phyloP scores from a whole-genome alignment of 1,140 invertebrate species.

The Drosophila busckii region DNA sequence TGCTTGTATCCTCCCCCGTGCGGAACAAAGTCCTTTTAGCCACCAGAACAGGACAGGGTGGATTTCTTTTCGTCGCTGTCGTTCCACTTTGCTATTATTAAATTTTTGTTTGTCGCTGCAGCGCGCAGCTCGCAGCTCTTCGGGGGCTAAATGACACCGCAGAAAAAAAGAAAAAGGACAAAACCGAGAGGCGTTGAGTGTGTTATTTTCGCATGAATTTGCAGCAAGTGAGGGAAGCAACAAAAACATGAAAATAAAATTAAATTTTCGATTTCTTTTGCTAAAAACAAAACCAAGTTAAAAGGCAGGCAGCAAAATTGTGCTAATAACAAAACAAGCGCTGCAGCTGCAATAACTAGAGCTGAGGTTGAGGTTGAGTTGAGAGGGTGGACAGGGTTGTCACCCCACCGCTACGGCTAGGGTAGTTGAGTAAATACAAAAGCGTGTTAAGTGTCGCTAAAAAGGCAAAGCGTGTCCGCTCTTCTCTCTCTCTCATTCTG shows the following conservation, averaged over 20 bases:
- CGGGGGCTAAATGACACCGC: slow-evolving; percentile 68
- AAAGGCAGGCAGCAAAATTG: slow-evolving; percentile 42
- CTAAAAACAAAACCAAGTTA: too few species aligned
- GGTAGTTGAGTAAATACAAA: slow-evolving; percentile 64
- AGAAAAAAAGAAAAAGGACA: slow-evolving; percentile 67
- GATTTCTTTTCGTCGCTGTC: slow-evolving; percentile 37
- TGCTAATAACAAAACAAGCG: slow-evolving; percentile 59
- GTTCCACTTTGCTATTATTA: slow-evolving; percentile 61
- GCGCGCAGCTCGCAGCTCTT: slow-evolving; percentile 49
- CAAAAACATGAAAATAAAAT: slow-evolving; percentile 75
- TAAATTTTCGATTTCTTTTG: slow-evolving; percentile 63
- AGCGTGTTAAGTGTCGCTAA: slow-evolving; percentile 74
- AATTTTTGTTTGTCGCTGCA: slow-evolving; percentile 31
- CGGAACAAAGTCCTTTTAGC: slow-evolving; percentile 23
- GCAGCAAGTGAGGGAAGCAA: slow-evolving; percentile 2
- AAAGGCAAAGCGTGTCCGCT: slow-evolving; percentile 46
- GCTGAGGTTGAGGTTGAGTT: neutral
- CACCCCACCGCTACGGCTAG: too few species aligned
- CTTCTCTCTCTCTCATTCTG: neutral
- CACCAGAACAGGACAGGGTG: slow-evolving; percentile 31
- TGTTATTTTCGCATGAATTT: neutral
- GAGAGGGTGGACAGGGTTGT: slow-evolving; percentile 22
- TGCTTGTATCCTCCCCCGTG: too few species aligned
- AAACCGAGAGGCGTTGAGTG: slow-evolving; percentile 40
- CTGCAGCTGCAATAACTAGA: slow-evolving; percentile 41